Conservation (phyloP, 2,888 invertebrate genomes). For the Oegoconia quadripuncta region DNA sequence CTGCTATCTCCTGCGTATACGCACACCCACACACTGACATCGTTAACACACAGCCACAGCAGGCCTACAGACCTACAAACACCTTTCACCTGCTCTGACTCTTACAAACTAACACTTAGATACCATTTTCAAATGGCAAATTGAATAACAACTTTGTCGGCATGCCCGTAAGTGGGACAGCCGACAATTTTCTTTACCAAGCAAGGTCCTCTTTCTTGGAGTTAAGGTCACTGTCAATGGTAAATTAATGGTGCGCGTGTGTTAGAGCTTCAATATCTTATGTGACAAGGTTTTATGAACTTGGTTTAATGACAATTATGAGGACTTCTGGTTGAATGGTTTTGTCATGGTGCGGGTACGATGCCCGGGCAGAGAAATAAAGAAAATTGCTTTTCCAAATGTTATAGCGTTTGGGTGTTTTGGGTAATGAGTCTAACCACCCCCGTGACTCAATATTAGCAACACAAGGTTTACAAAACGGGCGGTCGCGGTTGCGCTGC, state of each 20-base stretch:
- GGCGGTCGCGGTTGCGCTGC: too few species aligned
- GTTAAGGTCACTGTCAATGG: slow-evolving; percentile 41
- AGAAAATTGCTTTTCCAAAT: too few species aligned
- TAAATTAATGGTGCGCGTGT: slow-evolving; percentile 6
- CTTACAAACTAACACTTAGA: slow-evolving; percentile 33
- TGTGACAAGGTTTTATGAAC: too few species aligned
- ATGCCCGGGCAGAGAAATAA: too few species aligned
- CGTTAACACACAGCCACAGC: slow-evolving; percentile 44
- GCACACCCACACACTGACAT: slow-evolving; percentile 46
- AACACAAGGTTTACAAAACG: too few species aligned
- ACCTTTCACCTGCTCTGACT: slow-evolving; percentile 47
- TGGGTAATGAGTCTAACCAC: too few species aligned
- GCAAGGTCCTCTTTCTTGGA: slow-evolving; percentile 54
- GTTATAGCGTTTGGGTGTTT: too few species aligned
- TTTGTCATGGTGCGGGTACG: too few species aligned
- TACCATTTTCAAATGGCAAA: slow-evolving; percentile 27
- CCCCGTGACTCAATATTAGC: too few species aligned
- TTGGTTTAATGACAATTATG: too few species aligned
- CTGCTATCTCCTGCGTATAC: slow-evolving; percentile 64
- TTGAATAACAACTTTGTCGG: slow-evolving; percentile 1
- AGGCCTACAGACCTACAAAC: slow-evolving; percentile 77
- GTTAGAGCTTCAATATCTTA: background rate
- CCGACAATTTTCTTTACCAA: slow-evolving; percentile 64
- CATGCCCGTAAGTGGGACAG: slow-evolving; percentile 53
- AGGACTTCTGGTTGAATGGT: too few species aligned